These are phyloP conservation scores for Dinocampus coccinellae DNA, from an alignment of 2,888 invertebrate genomes.

Conservation along the genomic window DNA sequence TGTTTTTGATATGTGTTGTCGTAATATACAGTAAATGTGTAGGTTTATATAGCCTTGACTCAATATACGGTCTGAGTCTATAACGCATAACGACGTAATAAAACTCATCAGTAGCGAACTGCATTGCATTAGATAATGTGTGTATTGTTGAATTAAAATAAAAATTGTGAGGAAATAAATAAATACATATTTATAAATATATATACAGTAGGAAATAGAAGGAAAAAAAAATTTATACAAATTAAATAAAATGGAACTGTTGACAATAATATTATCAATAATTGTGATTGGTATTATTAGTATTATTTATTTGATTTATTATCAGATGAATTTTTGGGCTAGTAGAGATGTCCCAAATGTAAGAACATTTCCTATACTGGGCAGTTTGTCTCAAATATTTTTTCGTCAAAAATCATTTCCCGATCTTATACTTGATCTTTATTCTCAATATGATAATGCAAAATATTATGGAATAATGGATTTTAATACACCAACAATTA, in stretches of 20 bases:
- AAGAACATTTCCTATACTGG: slow-evolving; percentile 37
- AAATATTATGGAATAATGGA: slow-evolving; percentile 50
- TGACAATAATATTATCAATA: slow-evolving; percentile 9
- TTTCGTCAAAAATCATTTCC: slow-evolving; percentile 33
- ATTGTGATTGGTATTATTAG: slow-evolving; percentile 29
- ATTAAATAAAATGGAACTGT: not conserved
- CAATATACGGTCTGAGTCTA: not conserved
- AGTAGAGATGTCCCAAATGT: slow-evolving; percentile 43
- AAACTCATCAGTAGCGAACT: not conserved
- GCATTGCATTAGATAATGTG: not conserved
- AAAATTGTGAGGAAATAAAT: not conserved
- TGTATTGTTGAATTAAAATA: not conserved
- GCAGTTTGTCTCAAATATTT: slow-evolving; percentile 37
- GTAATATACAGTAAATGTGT: not conserved
- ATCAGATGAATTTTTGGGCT: slow-evolving; percentile 49
- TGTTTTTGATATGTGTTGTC: not conserved
- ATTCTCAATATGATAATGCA: slow-evolving; percentile 34
- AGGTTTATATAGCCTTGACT: not conserved
- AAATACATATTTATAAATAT: no score
- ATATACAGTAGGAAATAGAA: not conserved
- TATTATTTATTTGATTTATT: not conserved
- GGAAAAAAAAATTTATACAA: not conserved
- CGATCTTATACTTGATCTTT: slow-evolving; percentile 24
- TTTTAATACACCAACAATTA: slow-evolving; percentile 46
- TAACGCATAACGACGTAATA: not conserved